Conservation (phyloP, 1,140 invertebrate species). For the Procambarus clarkii region DNA sequence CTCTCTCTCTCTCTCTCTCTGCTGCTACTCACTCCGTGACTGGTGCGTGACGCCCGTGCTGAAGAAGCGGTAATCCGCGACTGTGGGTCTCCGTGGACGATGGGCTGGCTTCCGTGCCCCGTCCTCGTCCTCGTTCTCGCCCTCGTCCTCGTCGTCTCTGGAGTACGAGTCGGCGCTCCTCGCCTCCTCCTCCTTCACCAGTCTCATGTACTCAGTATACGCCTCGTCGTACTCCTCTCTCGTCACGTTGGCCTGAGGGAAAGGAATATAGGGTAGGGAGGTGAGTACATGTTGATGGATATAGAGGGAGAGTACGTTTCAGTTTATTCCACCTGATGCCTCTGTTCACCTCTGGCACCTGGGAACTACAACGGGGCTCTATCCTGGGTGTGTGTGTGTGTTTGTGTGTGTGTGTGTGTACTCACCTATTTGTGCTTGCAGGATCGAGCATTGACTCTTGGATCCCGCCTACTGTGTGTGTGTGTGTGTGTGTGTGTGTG, state of each 20-base stretch:
- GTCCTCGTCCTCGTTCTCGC: conserved; percentile 21
- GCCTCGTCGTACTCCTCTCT: conserved; percentile 47
- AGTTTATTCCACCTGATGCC: too few relatives aligned
- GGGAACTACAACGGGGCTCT: too few relatives aligned
- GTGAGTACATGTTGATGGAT: not conserved
- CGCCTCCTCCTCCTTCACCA: conserved; percentile 37
- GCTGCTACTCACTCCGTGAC: not conserved
- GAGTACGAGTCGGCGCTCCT: conserved; percentile 17
- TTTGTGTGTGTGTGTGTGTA: too few relatives aligned
- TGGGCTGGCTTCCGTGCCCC: not conserved
- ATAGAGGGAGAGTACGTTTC: too few relatives aligned
- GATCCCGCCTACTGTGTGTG: too few relatives aligned
- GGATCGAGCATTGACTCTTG: too few relatives aligned
- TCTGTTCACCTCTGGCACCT: too few relatives aligned
- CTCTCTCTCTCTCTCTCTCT: not conserved
- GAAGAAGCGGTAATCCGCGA: conserved; percentile 29
- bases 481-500: not conserved
- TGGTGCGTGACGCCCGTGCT: conserved; percentile 27
- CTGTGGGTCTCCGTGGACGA: not conserved
- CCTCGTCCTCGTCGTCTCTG: conserved; percentile 25
- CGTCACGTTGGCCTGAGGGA: conserved; percentile 38
- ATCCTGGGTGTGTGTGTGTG: too few relatives aligned
- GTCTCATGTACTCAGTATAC: conserved; percentile 41
- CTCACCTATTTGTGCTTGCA: too few relatives aligned
- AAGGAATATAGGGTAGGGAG: not conserved